Percentiles rank a stretch among this genome's conserved stretches.
phyloP scores from a whole-genome alignment of 1,140 invertebrate species.

The Ceratosolen solmsi region DNA sequence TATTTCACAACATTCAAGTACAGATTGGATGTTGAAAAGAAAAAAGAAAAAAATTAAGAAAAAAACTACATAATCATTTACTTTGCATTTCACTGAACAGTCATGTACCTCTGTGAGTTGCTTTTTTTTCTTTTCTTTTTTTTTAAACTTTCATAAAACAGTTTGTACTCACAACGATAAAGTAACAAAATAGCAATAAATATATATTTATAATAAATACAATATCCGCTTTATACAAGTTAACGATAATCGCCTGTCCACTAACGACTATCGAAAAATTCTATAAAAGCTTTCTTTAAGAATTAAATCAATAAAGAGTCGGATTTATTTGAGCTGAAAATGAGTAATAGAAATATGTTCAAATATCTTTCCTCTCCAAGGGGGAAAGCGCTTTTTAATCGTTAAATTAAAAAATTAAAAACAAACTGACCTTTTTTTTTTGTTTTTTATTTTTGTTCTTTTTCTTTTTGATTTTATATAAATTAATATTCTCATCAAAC shows the following conservation, averaged over 20 bases:
- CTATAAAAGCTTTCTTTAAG: slow-evolving; percentile 53
- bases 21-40: no score
- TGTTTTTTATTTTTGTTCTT: slow-evolving; percentile 22
- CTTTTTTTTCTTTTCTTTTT: background rate
- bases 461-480: slow-evolving; percentile 11
- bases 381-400: background rate
- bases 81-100: slow-evolving; percentile 27
- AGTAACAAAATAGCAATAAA: slow-evolving; percentile 47
- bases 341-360: slow-evolving; percentile 35
- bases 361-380: slow-evolving; percentile 24
- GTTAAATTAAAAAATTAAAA: slow-evolving; percentile 36
- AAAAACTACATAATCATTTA: slow-evolving; percentile 30
- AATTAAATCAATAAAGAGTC: slow-evolving; percentile 40
- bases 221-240: slow-evolving; percentile 57
- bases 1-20: slow-evolving; percentile 31
- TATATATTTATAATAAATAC: slow-evolving; percentile 50
- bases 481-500: slow-evolving; percentile 9
- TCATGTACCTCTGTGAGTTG: slow-evolving; percentile 23
- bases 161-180: slow-evolving; percentile 46
- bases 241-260: slow-evolving; percentile 60
- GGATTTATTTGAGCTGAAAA: slow-evolving; percentile 1
- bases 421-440: slow-evolving; percentile 1
- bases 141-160: slow-evolving; percentile 31
- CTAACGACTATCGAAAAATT: slow-evolving; percentile 60
- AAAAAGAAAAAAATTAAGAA: no score